These are phyloP conservation scores for Diprion similis DNA, from an alignment of 1,140 invertebrate species.

Conservation along the genomic window DNA sequence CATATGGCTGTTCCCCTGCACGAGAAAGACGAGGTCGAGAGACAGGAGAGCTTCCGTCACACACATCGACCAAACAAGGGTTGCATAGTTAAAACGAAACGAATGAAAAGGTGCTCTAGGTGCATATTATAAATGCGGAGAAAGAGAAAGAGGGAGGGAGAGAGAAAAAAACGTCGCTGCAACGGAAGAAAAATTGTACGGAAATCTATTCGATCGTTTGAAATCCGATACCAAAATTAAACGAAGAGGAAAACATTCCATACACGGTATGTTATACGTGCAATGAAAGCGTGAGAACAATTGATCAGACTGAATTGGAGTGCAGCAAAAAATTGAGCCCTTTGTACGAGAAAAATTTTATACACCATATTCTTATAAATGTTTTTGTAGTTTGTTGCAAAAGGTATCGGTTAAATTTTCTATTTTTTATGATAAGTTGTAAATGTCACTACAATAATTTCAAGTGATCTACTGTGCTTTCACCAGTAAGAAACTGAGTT, in stretches of 20 bases:
- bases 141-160: neutral
- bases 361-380: no score
- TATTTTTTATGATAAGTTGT: no score
- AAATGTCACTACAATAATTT: no score
- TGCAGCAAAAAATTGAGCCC: no score
- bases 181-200: neutral
- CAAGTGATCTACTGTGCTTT: no score
- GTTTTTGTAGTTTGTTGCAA: no score
- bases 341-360: no score
- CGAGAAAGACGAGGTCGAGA: neutral
- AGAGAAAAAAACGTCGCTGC: neutral
- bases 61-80: constrained; percentile 3
- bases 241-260: neutral
- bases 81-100: neutral
- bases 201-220: neutral
- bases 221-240: neutral
- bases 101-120: neutral
- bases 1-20: no score
- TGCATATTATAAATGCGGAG: neutral
- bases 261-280: no score
- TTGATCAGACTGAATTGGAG: neutral
- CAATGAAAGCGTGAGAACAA: neutral
- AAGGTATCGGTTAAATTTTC: no score
- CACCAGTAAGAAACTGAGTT: no score
- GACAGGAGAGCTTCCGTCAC: neutral